Evolutionary conservation across 2,888 invertebrate genomes (phyloP), one percentile per base, ranked within the genome.

Genomic region (Dicycla oo): DNA sequence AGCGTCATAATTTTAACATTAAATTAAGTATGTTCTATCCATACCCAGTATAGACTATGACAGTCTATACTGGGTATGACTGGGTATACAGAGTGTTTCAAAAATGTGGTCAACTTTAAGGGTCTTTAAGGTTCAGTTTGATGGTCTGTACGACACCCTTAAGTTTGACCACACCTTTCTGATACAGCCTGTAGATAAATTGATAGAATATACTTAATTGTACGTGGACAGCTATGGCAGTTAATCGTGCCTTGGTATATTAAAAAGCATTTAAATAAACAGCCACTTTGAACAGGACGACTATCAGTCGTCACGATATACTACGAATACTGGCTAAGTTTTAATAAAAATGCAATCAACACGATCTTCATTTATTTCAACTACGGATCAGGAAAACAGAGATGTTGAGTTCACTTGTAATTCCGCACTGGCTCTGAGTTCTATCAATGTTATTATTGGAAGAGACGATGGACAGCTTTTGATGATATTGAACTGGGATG

Each of bases 321-420:
- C n/a, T n/a, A n/a, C n/a, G n/a, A 30, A 40, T 68, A 68, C 8
- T 10, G 2, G 23, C 26, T 43, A 11, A 58, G 73, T 69, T 65
- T 64, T 38, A 56, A 65, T 54, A 70, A 79, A 61, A 79, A 61
- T 53, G 66, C 38, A 73, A 70, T 60, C 72, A 58, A 64, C 69
- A 53, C 26, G 53, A 49, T 11, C 57, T 73, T 30, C 20, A 23
- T 67, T 58, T 67, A 20, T 53, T 58, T 74, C 20, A 13, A 43
- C 34, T 26, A 49, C 30, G 20, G 40, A 45, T 62, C 23, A 20
- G 7, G 65, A 68, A 72, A 72, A 68, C 5, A 15, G 53, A 61
- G 34, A 67, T 58, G 73, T 69, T 76, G 79, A 80, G 45, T 38
- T 69, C 6, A 30, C 49, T 60, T 77, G 66, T 80, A 81, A 81